These are phyloP conservation scores for Gambusia affinis DNA, from an alignment of 2,113 vertebrate genomes.

Conservation along the genomic window DNA sequence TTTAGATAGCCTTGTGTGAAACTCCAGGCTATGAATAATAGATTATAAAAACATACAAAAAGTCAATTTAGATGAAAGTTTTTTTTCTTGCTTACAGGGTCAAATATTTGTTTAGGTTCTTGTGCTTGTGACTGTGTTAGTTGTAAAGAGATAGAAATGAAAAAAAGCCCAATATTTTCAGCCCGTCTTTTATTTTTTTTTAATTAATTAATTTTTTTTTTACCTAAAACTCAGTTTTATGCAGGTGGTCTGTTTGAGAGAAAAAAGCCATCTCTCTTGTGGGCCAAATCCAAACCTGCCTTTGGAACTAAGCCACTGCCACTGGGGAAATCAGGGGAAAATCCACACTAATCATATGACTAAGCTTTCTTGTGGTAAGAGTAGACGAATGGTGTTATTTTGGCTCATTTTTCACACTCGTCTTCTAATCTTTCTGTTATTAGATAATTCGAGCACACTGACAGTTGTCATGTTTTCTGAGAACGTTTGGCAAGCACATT, in stretches of 20 bases:
- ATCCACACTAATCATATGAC: conserved; percentile 64
- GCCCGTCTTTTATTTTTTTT: conserved; percentile 1
- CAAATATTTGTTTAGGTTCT: conserved; percentile 40
- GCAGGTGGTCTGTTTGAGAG: conserved; percentile 46
- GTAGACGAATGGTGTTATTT: conserved; percentile 70
- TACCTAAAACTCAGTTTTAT: conserved; percentile 23
- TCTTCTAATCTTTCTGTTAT: conserved; percentile 33
- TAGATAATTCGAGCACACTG: conserved; percentile 41
- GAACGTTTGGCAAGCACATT: conserved; percentile 28
- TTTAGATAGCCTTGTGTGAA: conserved; percentile 45
- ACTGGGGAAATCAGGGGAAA: conserved; percentile 57
- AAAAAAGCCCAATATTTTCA: conserved; percentile 5
- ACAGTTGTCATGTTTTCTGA: conserved; percentile 45
- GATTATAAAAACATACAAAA: conserved; percentile 55
- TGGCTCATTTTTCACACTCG: conserved; percentile 63
- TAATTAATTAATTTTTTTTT: background rate
- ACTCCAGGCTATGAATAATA: conserved; percentile 65
- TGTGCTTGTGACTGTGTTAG: background rate
- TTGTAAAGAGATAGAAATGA: background rate
- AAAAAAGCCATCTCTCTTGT: conserved; percentile 33
- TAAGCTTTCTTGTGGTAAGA: conserved; percentile 59
- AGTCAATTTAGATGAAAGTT: conserved; percentile 43
- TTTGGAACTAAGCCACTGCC: conserved; percentile 61
- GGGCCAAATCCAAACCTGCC: conserved; percentile 42
- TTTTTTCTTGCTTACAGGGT: conserved; percentile 26